These are phyloP conservation scores for Drosophila azteca DNA, from an alignment of 1,140 invertebrate species.

Conservation along the genomic window DNA sequence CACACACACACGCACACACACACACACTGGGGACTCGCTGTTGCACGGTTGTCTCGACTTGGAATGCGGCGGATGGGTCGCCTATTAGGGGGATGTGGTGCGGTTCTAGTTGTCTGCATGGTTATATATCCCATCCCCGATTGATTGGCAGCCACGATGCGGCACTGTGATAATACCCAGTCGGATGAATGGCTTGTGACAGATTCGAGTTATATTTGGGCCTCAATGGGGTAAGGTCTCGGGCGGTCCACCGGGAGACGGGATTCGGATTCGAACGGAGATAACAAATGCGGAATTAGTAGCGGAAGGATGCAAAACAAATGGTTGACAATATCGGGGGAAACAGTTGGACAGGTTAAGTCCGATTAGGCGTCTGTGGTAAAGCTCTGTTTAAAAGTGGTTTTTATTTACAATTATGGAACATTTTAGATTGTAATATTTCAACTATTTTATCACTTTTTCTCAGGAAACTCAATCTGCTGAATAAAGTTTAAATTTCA, in stretches of 20 bases:
- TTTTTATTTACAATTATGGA: too few species aligned
- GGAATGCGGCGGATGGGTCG: slow-evolving; percentile 46
- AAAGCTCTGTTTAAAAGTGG: too few species aligned
- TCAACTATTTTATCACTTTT: too few species aligned
- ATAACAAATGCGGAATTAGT: slow-evolving; percentile 39
- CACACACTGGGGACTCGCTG: slow-evolving; percentile 17
- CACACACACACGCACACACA: background rate
- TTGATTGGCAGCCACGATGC: slow-evolving; percentile 47
- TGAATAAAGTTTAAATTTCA: too few species aligned
- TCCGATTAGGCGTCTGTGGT: too few species aligned
- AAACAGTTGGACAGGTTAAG: background rate
- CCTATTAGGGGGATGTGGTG: slow-evolving; percentile 69
- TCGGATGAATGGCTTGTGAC: slow-evolving; percentile 39
- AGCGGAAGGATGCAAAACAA: slow-evolving; percentile 23
- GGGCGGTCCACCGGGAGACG: background rate
- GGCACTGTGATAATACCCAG: slow-evolving; percentile 1
- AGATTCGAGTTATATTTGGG: slow-evolving; percentile 40
- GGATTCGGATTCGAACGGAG: slow-evolving; percentile 29
- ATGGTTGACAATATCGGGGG: slow-evolving; percentile 19
- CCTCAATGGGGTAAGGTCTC: background rate
- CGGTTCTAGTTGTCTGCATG: slow-evolving; percentile 63
- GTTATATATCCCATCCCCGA: slow-evolving; percentile 34
- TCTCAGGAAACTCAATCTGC: too few species aligned
- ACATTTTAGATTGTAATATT: too few species aligned
- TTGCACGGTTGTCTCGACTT: slow-evolving; percentile 21